Base-by-base conservation (phyloP, 2,113 vertebrate species). In the Saccopteryx leptura region DNA sequence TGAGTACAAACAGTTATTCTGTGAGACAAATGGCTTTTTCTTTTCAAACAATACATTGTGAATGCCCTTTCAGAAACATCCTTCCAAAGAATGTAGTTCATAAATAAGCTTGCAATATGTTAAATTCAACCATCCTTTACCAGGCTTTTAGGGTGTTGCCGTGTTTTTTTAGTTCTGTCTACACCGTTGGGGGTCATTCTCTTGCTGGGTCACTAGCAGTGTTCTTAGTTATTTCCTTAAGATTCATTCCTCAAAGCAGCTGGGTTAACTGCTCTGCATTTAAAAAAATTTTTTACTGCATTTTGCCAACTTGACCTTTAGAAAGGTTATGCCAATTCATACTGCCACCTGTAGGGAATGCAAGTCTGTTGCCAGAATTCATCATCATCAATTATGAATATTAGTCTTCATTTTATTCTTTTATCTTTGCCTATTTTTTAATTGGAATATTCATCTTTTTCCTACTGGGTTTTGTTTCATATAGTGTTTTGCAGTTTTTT, bases 281-380 rank as follows among this genome's bases (percentile, higher is more conserved):
- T 94, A 81, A 0, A 28, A 89, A 95, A 96, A 96, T 54, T 97
- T 97, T 95, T 94, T 54, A 61, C 54, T 96, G 94, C 82, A 76
- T 96, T 96, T 95, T 94, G 60, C 93, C 89, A 97, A 97, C 95
- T 94, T 33, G 91, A 93, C 96, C 96, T 97, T 97, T 97, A 54
- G 83, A 96, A 95, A 97, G 94, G 93, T 97, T 96, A 96, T 95
- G 78, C 95, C 97, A 91, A 68, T 90, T 95, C 75, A 82, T 80
- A 91, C 63, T 82, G 63, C 82, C 65, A 93, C 84, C 97, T 96
- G 80, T 94, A 71, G 89, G 91, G 95, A 95, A 94, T 80, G 88
- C 68, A 33, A 89, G 50, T 91, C 65, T 85, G 14, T 71, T 80
- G 76, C 90, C 50, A 19, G 85, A 94, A 68, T 81, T 82, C 50